phyloP scores from a whole-genome alignment of 2,888 invertebrate genomes.

The Drymonia ruficornis region DNA sequence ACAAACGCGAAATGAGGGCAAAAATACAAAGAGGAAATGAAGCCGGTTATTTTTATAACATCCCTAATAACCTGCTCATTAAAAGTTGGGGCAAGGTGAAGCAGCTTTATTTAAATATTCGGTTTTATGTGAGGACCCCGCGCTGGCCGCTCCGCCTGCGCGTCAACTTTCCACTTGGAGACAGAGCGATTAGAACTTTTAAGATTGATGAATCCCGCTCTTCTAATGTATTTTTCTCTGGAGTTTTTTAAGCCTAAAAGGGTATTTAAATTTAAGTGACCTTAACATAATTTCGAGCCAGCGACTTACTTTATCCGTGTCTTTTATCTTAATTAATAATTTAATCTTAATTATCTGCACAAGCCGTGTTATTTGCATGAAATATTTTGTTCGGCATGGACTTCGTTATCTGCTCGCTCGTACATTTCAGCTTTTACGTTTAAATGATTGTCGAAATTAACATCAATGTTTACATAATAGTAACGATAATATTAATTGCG shows the following conservation, averaged over 20 bases:
- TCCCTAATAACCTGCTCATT: constrained; percentile 41
- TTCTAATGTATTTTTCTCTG: constrained; percentile 53
- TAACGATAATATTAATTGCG: constrained; percentile 42
- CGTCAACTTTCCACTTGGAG: constrained; percentile 50
- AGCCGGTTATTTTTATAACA: constrained; percentile 29
- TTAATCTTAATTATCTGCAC: constrained; percentile 14
- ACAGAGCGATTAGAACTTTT: constrained; percentile 67
- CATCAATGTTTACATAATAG: constrained; percentile 18
- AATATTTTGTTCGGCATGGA: constrained; percentile 3
- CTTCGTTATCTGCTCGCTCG: background rate
- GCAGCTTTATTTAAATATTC: constrained; percentile 35
- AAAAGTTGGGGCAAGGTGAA: constrained; percentile 39
- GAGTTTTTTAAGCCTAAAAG: constrained; percentile 39
- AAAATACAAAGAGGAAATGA: constrained; percentile 28
- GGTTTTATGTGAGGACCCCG: constrained; percentile 31
- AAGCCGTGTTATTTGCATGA: constrained; percentile 13
- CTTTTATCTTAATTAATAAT: constrained; percentile 35
- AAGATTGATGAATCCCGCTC: constrained; percentile 68
- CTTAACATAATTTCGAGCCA: constrained; percentile 42
- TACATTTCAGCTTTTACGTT: background rate
- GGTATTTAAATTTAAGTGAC: constrained; percentile 50
- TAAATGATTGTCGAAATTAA: constrained; percentile 7
- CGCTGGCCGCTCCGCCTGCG: constrained; percentile 12
- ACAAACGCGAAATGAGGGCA: constrained; percentile 14
- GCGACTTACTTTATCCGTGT: constrained; percentile 34